phyloP scores from a whole-genome alignment of 1,140 invertebrate species.

The Polypedilum pembai region DNA sequence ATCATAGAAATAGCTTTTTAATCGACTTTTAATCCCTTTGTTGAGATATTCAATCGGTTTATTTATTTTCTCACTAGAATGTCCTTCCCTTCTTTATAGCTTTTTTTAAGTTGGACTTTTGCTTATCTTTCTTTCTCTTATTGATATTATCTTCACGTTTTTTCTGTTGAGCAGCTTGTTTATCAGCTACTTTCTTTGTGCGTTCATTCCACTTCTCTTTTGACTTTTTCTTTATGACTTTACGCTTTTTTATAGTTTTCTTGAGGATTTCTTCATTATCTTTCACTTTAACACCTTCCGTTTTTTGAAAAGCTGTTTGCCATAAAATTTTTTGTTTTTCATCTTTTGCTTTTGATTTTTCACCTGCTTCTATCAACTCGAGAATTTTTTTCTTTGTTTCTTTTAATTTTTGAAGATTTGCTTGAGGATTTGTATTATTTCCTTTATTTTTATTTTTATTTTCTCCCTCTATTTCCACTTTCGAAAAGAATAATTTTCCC shows the following conservation, averaged over 20 bases:
- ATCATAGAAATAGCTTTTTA: neutral
- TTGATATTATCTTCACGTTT: conserved; percentile 23
- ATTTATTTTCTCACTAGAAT: neutral
- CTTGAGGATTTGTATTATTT: neutral
- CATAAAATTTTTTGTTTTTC: conserved; percentile 31
- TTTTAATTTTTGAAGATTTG: conserved; percentile 8
- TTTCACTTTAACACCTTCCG: neutral
- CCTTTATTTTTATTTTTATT: neutral
- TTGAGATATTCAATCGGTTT: neutral
- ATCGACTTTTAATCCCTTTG: neutral
- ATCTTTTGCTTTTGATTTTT: conserved; percentile 30
- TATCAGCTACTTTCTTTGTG: conserved; percentile 25
- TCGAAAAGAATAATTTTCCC: neutral
- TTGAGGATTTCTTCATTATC: neutral
- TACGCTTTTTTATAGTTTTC: conserved; percentile 25
- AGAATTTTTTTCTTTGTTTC: conserved; percentile 30
- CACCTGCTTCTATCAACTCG: conserved; percentile 29
- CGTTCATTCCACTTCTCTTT: conserved; percentile 26
- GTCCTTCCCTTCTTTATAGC: neutral
- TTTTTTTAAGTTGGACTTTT: neutral
- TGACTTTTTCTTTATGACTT: neutral
- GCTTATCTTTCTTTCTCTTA: conserved; percentile 15
- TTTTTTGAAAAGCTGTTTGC: conserved; percentile 29
- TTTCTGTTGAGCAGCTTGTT: neutral
- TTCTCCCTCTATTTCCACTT: neutral